Evolutionary conservation across 1,140 invertebrate genomes (phyloP), one percentile per base, ranked within the genome.

Genomic region (Caenorhabditis briggsae): DNA sequence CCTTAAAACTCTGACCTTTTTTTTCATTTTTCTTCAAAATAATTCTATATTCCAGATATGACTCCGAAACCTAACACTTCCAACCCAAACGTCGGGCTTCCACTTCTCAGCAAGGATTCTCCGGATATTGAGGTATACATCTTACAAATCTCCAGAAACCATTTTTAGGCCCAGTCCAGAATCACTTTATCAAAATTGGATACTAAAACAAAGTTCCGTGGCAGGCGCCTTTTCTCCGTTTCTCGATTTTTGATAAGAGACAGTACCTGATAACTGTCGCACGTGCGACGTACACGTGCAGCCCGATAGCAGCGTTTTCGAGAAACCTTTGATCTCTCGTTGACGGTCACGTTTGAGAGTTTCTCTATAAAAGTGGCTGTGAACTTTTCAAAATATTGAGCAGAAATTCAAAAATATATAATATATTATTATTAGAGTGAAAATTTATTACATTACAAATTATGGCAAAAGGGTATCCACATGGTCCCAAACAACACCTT

Each of bases 281-380:
- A 50, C 70, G 70, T 78, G 70, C 70, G n/a, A 50, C 46, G 8
- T 41, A 23, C 70, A 78, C 70, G 46, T 78, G 70, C 70, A 78
- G 46, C 46, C 20, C n/a, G n/a, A 50, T 50, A 50, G 43, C 70
- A 50, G 14, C 46, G 5, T 78, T 50, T 78, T 12, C 3, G 70
- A 78, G 46, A 78, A 78, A 50, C 46, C 43, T 78, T 78, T 48
- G 46, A 78, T 50, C 43, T 78, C 53, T 23, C 53, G 70, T 11
- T 23, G n/a, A 23, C 18, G 41, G 64, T 3, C 33, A 43, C 43
- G 41, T 46, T 46, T 70, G 5, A 46, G 43, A 43, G 16, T 12
- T 12, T 61, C 33, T 5, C n/a, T 8, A 0, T 25, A 12, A 23
- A 25, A 20, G 8, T 61, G 18, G 5, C 5, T 6, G 8, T 25